Base-by-base conservation (phyloP, 2,888 invertebrate genomes). In the Eupeodes luniger region DNA sequence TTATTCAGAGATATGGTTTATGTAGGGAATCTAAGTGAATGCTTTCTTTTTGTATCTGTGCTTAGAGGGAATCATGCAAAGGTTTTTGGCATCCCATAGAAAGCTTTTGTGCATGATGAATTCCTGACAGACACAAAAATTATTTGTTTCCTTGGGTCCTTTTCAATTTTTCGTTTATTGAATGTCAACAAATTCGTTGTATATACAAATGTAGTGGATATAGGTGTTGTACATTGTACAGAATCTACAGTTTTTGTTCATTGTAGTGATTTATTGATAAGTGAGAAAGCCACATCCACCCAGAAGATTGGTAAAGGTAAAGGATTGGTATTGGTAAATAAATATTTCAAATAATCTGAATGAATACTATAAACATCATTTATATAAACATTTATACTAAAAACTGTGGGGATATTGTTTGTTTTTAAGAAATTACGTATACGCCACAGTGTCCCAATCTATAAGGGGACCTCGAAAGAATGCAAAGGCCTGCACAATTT, bases 101-200 rank as follows among this genome's bases (percentile, higher is more conserved):
- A 81, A 85, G 34, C 36, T 19, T 59, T 72, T 59, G 77, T 85
- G 55, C 55, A 88, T 88, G 78, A 84, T 85, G 78, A 84, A 80
- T 77, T 76, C 76, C 78, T 77, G 78, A 49, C 78, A 78, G 49
- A 47, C 78, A 84, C 77, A 88, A 70, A 69, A 78, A 88, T 81
- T 85, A 85, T 88, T 85, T 86, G 82, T 82, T 77, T 82, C 69
- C 77, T 34, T 19, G 4, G 70, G 55, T 62, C 19, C 36, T 76
- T 55, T 59, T 44, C 27, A 53, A 11, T 53, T 40, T 62, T 49
- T 53, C 51, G 49, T 75, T 53, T 75, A 51, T 61, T 75, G 55
- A 70, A 70, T 75, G 9, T 27, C n/a, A 74, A 75, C 62, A 81
- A 49, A 40, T 61, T 78, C 62, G 11, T 10, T n/a, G 11, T 5